phyloP scores from a whole-genome alignment of 2,888 invertebrate genomes.

The Erynnis tages region DNA sequence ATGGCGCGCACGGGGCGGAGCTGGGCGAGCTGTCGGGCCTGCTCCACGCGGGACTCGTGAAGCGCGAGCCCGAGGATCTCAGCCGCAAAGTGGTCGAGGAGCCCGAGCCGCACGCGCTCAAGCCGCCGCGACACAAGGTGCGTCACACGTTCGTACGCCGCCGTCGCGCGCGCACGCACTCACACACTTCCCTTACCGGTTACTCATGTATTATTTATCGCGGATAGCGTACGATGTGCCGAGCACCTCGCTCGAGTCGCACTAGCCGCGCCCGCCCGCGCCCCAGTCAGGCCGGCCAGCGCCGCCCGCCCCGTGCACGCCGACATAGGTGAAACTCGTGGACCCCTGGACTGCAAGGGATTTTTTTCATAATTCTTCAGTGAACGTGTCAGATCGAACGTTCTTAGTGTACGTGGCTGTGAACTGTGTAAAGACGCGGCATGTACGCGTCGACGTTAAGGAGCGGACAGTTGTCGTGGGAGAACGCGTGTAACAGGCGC shows the following conservation, averaged over 20 bases:
- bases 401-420: conserved; percentile 75
- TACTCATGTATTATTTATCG: conserved; percentile 80
- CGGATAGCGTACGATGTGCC: conserved; percentile 82
- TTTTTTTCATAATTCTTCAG: conserved; percentile 50
- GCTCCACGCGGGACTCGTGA: conserved; percentile 86
- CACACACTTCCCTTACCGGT: conserved; percentile 76
- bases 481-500: conserved; percentile 85
- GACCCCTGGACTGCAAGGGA: conserved; percentile 47
- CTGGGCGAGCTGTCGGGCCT: conserved; percentile 83
- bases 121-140: conserved; percentile 85
- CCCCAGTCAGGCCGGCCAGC: conserved; percentile 81
- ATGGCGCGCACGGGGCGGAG: conserved; percentile 86
- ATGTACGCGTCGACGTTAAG: conserved; percentile 83
- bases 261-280: conserved; percentile 82
- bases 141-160: conserved; percentile 79
- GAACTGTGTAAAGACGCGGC: conserved; percentile 76
- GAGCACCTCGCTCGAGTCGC: conserved; percentile 80
- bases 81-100: conserved; percentile 86
- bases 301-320: conserved; percentile 81
- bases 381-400: conserved; percentile 62
- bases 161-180: conserved; percentile 80
- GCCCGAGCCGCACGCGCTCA: conserved; percentile 82
- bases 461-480: conserved; percentile 81
- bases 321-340: conserved; percentile 74
- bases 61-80: conserved; percentile 91